Evolutionary conservation across 2,113 vertebrate species (phyloP).

Genomic region (Sylvilagus bachmani): DNA sequence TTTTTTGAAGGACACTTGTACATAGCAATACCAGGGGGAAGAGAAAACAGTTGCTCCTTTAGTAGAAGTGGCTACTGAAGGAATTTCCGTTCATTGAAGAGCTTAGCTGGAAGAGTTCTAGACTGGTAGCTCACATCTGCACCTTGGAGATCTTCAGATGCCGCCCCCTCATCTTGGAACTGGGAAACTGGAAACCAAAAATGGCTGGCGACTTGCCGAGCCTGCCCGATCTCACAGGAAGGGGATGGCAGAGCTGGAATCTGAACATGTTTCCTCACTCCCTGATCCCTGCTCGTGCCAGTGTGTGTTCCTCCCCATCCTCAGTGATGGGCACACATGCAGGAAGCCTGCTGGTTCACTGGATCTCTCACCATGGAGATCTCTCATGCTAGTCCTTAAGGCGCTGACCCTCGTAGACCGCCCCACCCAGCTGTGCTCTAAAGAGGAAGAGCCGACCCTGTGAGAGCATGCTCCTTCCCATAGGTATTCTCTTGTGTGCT

Average conservation of each 20-base stretch:
- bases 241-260: constrained; percentile 66
- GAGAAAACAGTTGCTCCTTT: background rate
- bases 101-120: constrained; percentile 45
- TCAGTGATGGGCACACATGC: background rate
- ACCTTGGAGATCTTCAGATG: constrained; percentile 49
- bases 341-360: background rate
- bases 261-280: constrained; percentile 50
- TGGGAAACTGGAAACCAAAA: background rate
- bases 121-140: background rate
- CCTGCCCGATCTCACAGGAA: constrained; percentile 55
- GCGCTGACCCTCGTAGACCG: background rate
- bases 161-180: constrained; percentile 52
- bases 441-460: background rate
- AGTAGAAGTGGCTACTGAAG: background rate
- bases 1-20: too few relatives aligned
- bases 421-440: constrained; percentile 2
- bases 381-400: background rate
- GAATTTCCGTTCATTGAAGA: constrained; percentile 57
- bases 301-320: constrained; percentile 6
- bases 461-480: background rate
- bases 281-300: constrained; percentile 31
- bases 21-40: background rate
- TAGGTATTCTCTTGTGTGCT: background rate
- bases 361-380: background rate
- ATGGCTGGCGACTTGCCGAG: constrained; percentile 44